Percentiles rank a stretch among this genome's conserved stretches.
These are phyloP conservation scores for Falco cherrug DNA, from an alignment of 2,797 vertebrate species.

Conservation along the genomic window DNA sequence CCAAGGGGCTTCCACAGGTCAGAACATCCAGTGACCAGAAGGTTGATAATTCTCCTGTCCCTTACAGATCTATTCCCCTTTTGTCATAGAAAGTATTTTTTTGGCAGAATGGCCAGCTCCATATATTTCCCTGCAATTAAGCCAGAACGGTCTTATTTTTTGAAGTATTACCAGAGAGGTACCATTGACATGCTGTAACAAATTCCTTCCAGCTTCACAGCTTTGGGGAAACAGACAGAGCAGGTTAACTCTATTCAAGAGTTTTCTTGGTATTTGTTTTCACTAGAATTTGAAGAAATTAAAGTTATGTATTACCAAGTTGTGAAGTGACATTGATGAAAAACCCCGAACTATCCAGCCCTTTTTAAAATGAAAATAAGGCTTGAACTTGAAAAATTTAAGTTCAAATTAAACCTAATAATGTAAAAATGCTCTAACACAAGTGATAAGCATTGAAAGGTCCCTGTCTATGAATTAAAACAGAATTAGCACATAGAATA, in stretches of 20 bases:
- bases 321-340: neutral
- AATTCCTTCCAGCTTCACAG: neutral
- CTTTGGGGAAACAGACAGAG: neutral
- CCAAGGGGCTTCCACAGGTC: fast-evolving
- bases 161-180: neutral
- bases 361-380: neutral
- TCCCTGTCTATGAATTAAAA: neutral
- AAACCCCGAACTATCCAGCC: no score
- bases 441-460: no score
- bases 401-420: neutral
- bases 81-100: neutral
- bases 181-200: neutral
- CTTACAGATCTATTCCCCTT: neutral
- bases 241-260: neutral
- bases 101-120: neutral
- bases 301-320: neutral
- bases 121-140: neutral
- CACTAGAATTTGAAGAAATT: neutral
- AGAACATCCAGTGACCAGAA: neutral
- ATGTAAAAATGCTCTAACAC: neutral
- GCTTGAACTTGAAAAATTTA: neutral
- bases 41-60: fast-evolving
- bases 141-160: neutral
- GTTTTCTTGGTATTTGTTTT: neutral
- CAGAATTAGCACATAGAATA: neutral